Evolutionary conservation across 2,113 vertebrate genomes (phyloP).

Genomic region (Nettapus auritus): DNA sequence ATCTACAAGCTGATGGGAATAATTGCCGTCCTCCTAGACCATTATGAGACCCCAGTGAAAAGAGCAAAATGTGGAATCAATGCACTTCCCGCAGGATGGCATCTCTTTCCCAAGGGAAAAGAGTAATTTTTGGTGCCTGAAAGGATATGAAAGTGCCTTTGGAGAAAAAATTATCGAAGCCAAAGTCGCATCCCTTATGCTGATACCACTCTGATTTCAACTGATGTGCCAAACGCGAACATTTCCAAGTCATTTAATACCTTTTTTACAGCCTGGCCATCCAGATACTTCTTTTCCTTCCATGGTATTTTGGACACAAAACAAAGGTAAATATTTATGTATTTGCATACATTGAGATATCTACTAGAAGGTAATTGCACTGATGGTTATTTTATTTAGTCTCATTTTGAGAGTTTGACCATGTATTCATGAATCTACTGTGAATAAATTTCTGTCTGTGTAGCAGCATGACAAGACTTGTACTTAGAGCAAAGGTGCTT

Average conservation of each 20-base stretch:
- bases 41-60: constrained; percentile 44
- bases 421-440: neutral
- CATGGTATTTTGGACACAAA: neutral
- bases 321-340: neutral
- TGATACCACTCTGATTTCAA: neutral
- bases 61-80: constrained; percentile 20
- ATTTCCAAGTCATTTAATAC: neutral
- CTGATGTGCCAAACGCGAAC: neutral
- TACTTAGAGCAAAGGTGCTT: neutral
- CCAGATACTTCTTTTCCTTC: neutral
- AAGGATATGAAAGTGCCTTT: constrained; percentile 30
- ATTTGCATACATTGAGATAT: neutral
- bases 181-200: neutral
- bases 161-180: constrained; percentile 42
- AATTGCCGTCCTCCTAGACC: constrained; percentile 58
- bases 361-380: neutral
- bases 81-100: constrained; percentile 12
- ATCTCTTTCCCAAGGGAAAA: constrained; percentile 9
- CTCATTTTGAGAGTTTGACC: neutral
- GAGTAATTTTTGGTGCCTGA: constrained; percentile 22
- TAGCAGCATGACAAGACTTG: neutral
- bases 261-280: neutral
- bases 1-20: constrained; percentile 37
- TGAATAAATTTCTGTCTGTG: neutral
- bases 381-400: neutral